A percentile compares a stretch with the other conserved stretches of the same genome.
These are phyloP conservation scores for Euclidia mi DNA, from an alignment of 2,888 invertebrate genomes.

Conservation along the genomic window DNA sequence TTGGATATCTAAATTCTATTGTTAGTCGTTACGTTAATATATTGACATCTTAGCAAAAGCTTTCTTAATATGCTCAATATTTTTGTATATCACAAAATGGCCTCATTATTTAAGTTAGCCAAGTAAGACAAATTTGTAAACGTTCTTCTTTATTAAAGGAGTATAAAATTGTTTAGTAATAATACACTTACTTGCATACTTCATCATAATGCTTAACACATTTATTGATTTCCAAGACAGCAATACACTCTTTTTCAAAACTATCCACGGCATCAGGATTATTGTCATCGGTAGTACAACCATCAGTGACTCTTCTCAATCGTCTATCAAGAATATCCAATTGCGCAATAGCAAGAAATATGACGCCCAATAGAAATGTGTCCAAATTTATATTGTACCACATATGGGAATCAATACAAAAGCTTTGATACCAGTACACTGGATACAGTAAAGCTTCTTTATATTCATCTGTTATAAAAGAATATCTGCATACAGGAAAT, in stretches of 20 bases:
- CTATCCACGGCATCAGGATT: slow-evolving; percentile 19
- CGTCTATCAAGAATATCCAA: slow-evolving; percentile 70
- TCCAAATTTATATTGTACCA: slow-evolving; percentile 70
- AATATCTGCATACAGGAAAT: slow-evolving; percentile 72
- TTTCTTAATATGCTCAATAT: too few species aligned
- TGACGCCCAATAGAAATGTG: slow-evolving; percentile 71
- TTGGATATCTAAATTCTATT: too few species aligned
- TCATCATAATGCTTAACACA: slow-evolving; percentile 68
- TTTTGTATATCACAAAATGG: too few species aligned
- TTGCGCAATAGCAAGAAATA: slow-evolving; percentile 73
- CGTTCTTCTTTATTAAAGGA: too few species aligned
- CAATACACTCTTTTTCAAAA: slow-evolving; percentile 34
- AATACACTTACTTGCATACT: slow-evolving; percentile 65
- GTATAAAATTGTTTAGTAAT: too few species aligned
- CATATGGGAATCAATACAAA: slow-evolving; percentile 71
- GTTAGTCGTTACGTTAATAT: too few species aligned
- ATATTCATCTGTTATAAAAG: slow-evolving; percentile 66
- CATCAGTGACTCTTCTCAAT: slow-evolving; percentile 60
- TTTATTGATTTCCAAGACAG: slow-evolving; percentile 61
- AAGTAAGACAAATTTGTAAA: too few species aligned
- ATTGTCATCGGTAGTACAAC: slow-evolving; percentile 15
- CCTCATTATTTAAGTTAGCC: too few species aligned
- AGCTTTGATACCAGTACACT: slow-evolving; percentile 70
- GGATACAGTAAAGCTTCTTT: slow-evolving; percentile 63
- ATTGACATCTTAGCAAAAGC: too few species aligned